These are phyloP conservation scores for Echinarachnius parma DNA, from an alignment of 53 echinoderm and acorn worm genomes.

Conservation along the genomic window DNA sequence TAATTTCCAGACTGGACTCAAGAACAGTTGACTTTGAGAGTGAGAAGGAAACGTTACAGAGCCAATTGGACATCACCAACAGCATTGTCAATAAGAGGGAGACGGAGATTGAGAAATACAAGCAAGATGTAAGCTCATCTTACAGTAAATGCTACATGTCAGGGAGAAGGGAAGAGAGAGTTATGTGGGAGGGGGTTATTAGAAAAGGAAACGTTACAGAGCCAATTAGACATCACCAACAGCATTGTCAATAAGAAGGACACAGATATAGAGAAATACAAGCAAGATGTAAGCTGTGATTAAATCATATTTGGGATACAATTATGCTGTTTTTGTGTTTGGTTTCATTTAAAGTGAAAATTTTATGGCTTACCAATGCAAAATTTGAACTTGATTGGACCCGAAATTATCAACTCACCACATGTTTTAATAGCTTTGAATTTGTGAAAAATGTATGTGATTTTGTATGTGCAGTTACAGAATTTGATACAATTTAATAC, in stretches of 20 bases:
- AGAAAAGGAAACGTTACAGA: constrained; percentile 68
- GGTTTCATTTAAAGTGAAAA: too few species aligned
- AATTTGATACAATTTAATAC: too few species aligned
- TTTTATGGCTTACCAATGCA: too few species aligned
- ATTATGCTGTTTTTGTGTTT: too few species aligned
- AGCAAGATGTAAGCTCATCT: constrained; percentile 57
- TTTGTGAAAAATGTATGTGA: too few species aligned
- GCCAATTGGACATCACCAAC: constrained; percentile 63
- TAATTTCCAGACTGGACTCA: constrained; percentile 63
- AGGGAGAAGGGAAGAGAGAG: not conserved
- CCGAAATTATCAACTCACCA: too few species aligned
- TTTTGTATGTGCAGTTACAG: too few species aligned
- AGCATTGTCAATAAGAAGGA: constrained; percentile 63
- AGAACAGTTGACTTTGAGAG: constrained; percentile 54
- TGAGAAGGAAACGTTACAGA: constrained; percentile 66
- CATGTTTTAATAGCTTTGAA: too few species aligned
- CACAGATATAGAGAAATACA: constrained; percentile 54
- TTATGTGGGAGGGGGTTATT: not conserved
- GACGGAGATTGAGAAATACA: constrained; percentile 54
- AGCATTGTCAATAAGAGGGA: constrained; percentile 62
- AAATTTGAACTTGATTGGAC: too few species aligned
- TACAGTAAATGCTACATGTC: not conserved
- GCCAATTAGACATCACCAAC: constrained; percentile 63
- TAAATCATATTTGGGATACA: too few species aligned
- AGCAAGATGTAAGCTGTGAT: too few species aligned